Conservation (phyloP, 2,888 invertebrate species). For the Dolichomitus sp. region DNA sequence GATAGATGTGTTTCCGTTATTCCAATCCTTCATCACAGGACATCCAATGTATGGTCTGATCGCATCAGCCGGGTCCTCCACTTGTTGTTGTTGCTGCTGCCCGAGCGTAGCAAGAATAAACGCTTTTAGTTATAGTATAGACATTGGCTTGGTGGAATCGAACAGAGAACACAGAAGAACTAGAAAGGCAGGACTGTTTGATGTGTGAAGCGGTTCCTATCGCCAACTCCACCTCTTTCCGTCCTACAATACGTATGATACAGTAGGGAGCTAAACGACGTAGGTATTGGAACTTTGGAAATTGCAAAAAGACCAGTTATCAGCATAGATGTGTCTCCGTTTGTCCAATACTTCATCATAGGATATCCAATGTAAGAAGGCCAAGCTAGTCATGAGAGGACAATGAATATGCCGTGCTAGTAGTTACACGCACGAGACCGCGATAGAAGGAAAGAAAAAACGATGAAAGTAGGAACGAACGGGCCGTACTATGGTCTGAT, state of each 20-base stretch:
- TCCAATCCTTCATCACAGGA: neutral
- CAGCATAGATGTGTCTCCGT: neutral
- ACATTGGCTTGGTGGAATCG: constrained; percentile 23
- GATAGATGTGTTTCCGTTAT: neutral
- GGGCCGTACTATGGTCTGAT: too few relatives aligned
- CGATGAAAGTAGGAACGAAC: too few relatives aligned
- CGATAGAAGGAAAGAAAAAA: too few relatives aligned
- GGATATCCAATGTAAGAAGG: neutral
- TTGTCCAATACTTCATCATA: neutral
- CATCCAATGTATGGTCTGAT: too few relatives aligned
- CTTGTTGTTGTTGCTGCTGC: too few relatives aligned
- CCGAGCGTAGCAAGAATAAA: constrained; percentile 28
- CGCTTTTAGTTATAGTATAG: constrained; percentile 38
- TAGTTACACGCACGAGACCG: too few relatives aligned
- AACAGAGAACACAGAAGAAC: neutral
- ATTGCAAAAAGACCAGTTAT: neutral
- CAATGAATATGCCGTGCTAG: constrained; percentile 32
- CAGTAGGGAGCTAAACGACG: neutral
- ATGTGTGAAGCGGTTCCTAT: constrained; percentile 22
- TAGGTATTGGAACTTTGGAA: constrained; percentile 13
- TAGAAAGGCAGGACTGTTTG: neutral
- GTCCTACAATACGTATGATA: constrained; percentile 15
- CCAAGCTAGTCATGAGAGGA: neutral
- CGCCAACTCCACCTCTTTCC: constrained; percentile 29
- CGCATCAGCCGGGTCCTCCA: constrained; percentile 22